Base-by-base conservation (phyloP, 53 echinoderm and acorn worm genomes). In the Crossaster papposus region DNA sequence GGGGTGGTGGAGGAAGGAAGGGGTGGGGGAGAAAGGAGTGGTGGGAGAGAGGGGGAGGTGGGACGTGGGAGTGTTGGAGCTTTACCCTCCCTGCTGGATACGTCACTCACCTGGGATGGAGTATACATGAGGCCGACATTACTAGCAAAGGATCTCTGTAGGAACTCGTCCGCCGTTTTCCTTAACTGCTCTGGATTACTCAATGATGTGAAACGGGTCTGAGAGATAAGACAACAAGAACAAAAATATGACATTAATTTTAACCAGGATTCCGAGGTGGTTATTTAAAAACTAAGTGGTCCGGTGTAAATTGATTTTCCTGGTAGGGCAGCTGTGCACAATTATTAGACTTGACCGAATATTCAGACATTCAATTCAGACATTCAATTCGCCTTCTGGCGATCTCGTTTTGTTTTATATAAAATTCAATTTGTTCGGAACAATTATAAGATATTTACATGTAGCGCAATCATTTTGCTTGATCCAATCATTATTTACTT, bases 111-210 rank as follows among this genome's bases (percentile, higher is more conserved):
- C 93, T 98, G 98, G 54, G 99, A 98, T 65, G 99, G 99, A 72
- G 96, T 78, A 36, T 88, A 98, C 6, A 98, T 81, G 11, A 98
- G 89, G 70, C 90, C 91, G 64, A 92, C 93, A 89, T 96, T 91
- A 54, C 96, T 93, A 0, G 94, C 92, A 73, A 96, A 81, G 36
- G 94, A 96, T 29, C 99, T 78, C 72, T 89, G 92, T n/a, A 98
- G 70, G 37, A 96, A 98, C 74, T 98, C 99, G 24, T 98, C 99
- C 17, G 99, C 96, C 8, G 90, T 82, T 89, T 93, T 92, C 83
- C 99, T 88, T 51, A 98, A 91, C 72, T 82, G 90, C 82, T 98
- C 99, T 32, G 96, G 95, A 63, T 96, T 90, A 24, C 91, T 92
- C 74, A 98, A 75, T 0, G 92, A 77, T 79, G 93, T 78, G 64